A percentile compares a stretch with the other conserved stretches of the same genome.
Evolutionary conservation across 2,888 invertebrate species (phyloP).

Genomic region (Caenorhabditis drosophilae): DNA sequence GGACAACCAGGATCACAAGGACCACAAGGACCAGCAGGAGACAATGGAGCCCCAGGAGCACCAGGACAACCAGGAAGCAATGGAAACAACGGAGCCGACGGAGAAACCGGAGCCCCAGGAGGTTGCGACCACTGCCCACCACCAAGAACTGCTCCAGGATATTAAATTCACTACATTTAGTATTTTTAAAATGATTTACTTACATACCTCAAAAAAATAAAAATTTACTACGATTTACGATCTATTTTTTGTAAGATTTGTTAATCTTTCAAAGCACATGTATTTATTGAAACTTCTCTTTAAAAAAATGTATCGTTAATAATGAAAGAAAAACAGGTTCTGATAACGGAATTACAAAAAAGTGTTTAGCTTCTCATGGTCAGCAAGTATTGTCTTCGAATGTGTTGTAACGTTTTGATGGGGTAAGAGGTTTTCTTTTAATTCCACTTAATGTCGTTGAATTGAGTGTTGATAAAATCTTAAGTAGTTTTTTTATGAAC

Average conservation of each 20-base stretch:
- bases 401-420: conserved; percentile 21
- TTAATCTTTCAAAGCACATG: no score
- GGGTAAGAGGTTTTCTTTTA: not conserved
- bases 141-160: conserved; percentile 59
- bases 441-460: conserved; percentile 27
- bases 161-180: conserved; percentile 26
- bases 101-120: conserved; percentile 56
- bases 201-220: no score
- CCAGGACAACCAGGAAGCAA: conserved; percentile 49
- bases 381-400: conserved; percentile 18
- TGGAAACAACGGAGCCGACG: conserved; percentile 49
- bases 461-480: conserved; percentile 29
- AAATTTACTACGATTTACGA: no score
- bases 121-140: conserved; percentile 61
- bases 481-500: conserved; percentile 3
- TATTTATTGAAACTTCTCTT: no score
- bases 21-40: conserved; percentile 54
- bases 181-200: no score
- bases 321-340: no score
- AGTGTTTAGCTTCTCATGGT: no score
- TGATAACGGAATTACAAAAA: no score
- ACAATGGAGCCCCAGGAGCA: conserved; percentile 52
- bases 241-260: no score
- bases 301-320: no score
- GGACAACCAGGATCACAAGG: conserved; percentile 43